Conservation (phyloP, 2,888 invertebrate species). For the Noctua comes region DNA sequence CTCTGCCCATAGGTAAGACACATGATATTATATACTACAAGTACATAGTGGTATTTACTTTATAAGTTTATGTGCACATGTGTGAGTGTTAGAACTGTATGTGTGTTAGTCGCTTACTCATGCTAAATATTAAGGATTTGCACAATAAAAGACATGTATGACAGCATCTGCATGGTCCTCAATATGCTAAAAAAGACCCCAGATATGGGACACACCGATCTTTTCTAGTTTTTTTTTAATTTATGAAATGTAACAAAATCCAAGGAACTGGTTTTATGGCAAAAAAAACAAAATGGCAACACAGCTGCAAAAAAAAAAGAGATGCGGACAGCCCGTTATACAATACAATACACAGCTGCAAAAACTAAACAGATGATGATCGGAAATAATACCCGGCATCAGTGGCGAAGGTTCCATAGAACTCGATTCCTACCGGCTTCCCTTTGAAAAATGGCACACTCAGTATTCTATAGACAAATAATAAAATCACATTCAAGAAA, state of each 20-base stretch:
- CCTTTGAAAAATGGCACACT: too few species aligned
- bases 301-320: neutral
- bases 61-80: constrained; percentile 14
- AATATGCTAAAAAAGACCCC: neutral
- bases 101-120: constrained; percentile 66
- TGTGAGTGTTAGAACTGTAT: constrained; percentile 61
- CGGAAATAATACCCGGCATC: neutral
- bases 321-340: too few species aligned
- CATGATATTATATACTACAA: constrained; percentile 11
- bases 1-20: constrained; percentile 86
- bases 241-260: neutral
- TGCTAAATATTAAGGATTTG: constrained; percentile 43
- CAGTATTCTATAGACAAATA: too few species aligned
- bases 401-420: too few species aligned
- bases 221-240: neutral
- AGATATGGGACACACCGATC: neutral
- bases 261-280: neutral
- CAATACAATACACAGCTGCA: too few species aligned
- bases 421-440: too few species aligned
- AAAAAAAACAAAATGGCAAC: neutral
- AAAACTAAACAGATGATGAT: neutral
- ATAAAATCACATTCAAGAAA: too few species aligned
- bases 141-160: constrained; percentile 24
- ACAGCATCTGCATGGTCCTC: neutral
- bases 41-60: constrained; percentile 15